Evolutionary conservation across 2,797 vertebrate genomes (phyloP).

Genomic region (Setipinna tenuifilis): DNA sequence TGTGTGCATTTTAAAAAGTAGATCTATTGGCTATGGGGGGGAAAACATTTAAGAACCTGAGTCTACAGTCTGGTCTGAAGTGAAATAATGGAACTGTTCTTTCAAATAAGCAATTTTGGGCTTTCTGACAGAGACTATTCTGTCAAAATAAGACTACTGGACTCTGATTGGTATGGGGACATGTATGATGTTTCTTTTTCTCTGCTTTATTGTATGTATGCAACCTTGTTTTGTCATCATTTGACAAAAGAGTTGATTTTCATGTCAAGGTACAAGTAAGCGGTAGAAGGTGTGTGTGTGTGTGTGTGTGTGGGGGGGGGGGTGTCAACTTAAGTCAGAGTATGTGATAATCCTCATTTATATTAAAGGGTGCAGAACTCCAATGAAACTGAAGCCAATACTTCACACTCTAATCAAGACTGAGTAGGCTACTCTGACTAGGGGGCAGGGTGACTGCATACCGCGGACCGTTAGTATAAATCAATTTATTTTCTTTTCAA

Average conservation of each 20-base stretch:
- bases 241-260: slow-evolving; percentile 25
- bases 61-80: background rate
- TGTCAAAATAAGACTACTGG: background rate
- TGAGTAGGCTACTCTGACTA: background rate
- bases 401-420: background rate
- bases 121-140: background rate
- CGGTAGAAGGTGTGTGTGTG: too few species aligned
- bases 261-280: slow-evolving; percentile 24
- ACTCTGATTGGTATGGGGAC: too few species aligned
- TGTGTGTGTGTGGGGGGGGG: too few species aligned
- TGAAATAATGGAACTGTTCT: slow-evolving; percentile 12
- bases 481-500: background rate
- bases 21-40: background rate
- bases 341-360: background rate
- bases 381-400: background rate
- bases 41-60: background rate
- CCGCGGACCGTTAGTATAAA: background rate
- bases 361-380: background rate
- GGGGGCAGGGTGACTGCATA: background rate
- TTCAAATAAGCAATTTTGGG: slow-evolving; percentile 18
- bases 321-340: background rate
- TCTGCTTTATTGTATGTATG: background rate
- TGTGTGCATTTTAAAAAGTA: slow-evolving; percentile 29
- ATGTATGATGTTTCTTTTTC: too few species aligned
- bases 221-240: slow-evolving; percentile 16